Base-by-base conservation (phyloP, 2,113 vertebrate species). In the Rhinogobius similis region DNA sequence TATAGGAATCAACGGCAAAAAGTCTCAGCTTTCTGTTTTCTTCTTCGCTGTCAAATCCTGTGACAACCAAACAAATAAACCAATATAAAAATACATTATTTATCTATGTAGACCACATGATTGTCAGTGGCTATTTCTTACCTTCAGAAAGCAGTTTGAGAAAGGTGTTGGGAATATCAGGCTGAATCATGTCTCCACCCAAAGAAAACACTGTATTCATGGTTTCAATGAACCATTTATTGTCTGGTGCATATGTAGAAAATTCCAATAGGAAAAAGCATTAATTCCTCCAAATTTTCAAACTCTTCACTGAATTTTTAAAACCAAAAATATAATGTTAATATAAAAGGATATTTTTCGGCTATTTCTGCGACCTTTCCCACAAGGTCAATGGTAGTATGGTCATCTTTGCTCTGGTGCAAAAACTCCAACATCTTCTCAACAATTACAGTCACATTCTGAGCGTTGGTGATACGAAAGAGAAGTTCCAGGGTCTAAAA, bases 371-470 rank as follows among this genome's bases (percentile, higher is more conserved):
- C 95, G 82, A 98, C 94, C 92, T 98, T 99, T 27, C 95, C 96
- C 84, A 91, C 93, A 70, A 99, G 89, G 82, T 90, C 94, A 59
- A 95, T 89, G 26, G 95, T 90, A n/a, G 94, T 89, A 82, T 98
- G 96, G 73, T 98, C 95, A 38, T 98, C 97, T 77, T 92, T 92
- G 85, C 91, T 95, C 82, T 90, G 84, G 48, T 83, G 93, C 80
- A 98, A 91, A 83, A 98, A 98, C 41, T 95, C 95, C 82, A 98
- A 92, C 95, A 99, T 96, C 90, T 98, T 99, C 87, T 96, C 94
- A 12, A 98, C 96, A 65, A 99, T 99, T 70, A 99, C 94, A 2
- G 77, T 82, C 41, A 99, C 92, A 64, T 99, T 99, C 81, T 98
- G 96, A 53, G 84, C 93, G n/a, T 99, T 99, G 20, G 97, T 98